Evolutionary conservation across 2,113 vertebrate species (phyloP).

Genomic region (Tautogolabrus adspersus): DNA sequence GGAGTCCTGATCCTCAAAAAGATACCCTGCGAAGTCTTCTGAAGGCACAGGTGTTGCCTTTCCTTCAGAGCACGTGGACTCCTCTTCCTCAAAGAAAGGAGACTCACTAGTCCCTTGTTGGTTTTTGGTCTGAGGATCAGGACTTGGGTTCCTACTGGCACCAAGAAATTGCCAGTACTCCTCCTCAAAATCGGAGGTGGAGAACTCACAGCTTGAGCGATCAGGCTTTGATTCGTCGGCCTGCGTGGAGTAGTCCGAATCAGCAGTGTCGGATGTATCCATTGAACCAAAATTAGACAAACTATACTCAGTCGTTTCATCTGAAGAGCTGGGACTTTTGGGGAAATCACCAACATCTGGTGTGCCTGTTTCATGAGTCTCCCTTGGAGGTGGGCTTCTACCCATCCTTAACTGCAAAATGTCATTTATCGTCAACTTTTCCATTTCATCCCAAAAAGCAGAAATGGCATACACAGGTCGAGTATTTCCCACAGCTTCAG

Average conservation of each 20-base stretch:
- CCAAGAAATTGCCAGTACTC: constrained; percentile 70
- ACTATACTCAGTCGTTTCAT: constrained; percentile 32
- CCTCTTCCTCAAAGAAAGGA: constrained; percentile 20
- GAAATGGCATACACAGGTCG: constrained; percentile 81
- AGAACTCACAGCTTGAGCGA: constrained; percentile 78
- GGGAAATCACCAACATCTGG: not conserved
- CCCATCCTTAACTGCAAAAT: constrained; percentile 78
- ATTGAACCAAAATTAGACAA: constrained; percentile 38
- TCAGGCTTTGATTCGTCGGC: constrained; percentile 78
- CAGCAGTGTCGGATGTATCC: constrained; percentile 69
- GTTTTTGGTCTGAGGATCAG: constrained; percentile 58
- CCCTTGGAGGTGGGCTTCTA: constrained; percentile 27
- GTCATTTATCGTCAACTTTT: constrained; percentile 85
- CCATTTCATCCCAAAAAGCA: constrained; percentile 86
- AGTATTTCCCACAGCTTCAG: constrained; percentile 46
- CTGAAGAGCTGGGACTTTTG: not conserved
- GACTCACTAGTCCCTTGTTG: constrained; percentile 32
- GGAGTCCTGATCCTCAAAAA: constrained; percentile 33
- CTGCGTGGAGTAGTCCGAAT: constrained; percentile 84
- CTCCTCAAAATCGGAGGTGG: constrained; percentile 81
- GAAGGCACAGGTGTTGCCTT: constrained; percentile 47
- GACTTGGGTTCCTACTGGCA: constrained; percentile 60
- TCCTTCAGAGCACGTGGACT: constrained; percentile 42
- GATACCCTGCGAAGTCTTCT: constrained; percentile 30
- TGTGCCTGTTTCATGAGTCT: constrained; percentile 11